Percentiles rank a stretch among this genome's conserved stretches.
phyloP scores from a whole-genome alignment of 2,113 vertebrate genomes.

The Emydocephalus ijimae region DNA sequence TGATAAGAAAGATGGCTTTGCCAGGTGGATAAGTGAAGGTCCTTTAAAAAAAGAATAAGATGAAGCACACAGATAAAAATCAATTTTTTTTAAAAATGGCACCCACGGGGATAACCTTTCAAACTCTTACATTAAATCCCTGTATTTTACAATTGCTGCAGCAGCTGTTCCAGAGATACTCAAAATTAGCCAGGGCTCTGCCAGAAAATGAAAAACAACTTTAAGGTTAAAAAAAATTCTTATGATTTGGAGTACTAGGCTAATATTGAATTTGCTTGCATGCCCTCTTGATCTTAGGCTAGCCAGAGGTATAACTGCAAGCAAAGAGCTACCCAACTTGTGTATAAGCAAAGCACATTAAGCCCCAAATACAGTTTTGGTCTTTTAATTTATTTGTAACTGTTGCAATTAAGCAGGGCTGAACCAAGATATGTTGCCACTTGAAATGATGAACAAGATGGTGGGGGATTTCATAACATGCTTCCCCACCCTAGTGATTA shows the following conservation, averaged over 20 bases:
- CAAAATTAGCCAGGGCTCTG: rapidly evolving
- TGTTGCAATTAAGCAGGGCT: neutral
- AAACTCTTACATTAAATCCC: neutral
- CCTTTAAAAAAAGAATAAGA: neutral
- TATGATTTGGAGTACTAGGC: neutral
- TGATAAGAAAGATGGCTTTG: conserved; percentile 8
- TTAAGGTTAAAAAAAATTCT: neutral
- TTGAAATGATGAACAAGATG: neutral
- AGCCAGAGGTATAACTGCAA: neutral
- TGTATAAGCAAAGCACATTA: neutral
- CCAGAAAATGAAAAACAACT: neutral
- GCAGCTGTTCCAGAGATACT: conserved; percentile 8
- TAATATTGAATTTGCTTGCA: neutral
- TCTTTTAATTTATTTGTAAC: neutral
- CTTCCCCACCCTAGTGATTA: neutral
- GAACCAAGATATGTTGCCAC: neutral
- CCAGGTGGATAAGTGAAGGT: conserved; percentile 3
- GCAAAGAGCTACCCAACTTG: neutral
- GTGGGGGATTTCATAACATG: neutral
- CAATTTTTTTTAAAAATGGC: conserved; percentile 15
- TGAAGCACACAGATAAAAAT: conserved; percentile 18
- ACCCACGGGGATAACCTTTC: rapidly evolving
- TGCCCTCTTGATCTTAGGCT: neutral
- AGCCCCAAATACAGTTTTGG: neutral
- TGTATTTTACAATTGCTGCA: rapidly evolving